Percentiles rank a stretch among this genome's conserved stretches.
Conservation (phyloP, 1,140 invertebrate species). For the Drosophila triauraria region DNA sequence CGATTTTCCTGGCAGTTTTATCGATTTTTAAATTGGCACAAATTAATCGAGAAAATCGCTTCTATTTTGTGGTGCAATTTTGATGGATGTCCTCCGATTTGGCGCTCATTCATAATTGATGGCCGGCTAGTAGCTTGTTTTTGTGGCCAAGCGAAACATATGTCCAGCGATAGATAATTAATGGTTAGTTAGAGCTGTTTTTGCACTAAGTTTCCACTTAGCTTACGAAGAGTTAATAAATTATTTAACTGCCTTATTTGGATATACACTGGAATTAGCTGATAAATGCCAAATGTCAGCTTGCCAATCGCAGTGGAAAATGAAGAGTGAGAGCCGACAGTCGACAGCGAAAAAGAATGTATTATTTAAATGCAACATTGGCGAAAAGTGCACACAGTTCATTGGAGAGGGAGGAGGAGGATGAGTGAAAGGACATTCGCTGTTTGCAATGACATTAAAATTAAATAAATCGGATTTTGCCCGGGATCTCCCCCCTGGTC, state of each 20-base stretch:
- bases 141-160: too few species aligned
- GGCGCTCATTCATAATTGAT: background rate
- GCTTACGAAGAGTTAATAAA: background rate
- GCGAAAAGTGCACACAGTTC: conserved; percentile 52
- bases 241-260: background rate
- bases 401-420: background rate
- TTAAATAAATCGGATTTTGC: conserved; percentile 34
- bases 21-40: conserved; percentile 71
- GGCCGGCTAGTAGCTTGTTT: too few species aligned
- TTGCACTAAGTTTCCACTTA: too few species aligned
- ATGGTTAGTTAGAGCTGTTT: too few species aligned
- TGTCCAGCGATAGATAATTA: background rate
- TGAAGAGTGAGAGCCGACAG: background rate
- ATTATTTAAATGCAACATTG: conserved; percentile 68
- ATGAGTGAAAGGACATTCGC: conserved; percentile 7
- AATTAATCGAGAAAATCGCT: conserved; percentile 49
- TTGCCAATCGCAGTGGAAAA: background rate
- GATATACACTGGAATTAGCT: background rate
- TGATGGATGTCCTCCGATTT: background rate
- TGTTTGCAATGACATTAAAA: conserved; percentile 42
- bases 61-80: conserved; percentile 5
- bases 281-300: conserved; percentile 13
- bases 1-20: conserved; percentile 45
- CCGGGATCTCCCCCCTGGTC: background rate
- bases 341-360: conserved; percentile 44